These are phyloP conservation scores for Brachypalpus laphriformis DNA, from an alignment of 2,888 invertebrate genomes.

Conservation along the genomic window DNA sequence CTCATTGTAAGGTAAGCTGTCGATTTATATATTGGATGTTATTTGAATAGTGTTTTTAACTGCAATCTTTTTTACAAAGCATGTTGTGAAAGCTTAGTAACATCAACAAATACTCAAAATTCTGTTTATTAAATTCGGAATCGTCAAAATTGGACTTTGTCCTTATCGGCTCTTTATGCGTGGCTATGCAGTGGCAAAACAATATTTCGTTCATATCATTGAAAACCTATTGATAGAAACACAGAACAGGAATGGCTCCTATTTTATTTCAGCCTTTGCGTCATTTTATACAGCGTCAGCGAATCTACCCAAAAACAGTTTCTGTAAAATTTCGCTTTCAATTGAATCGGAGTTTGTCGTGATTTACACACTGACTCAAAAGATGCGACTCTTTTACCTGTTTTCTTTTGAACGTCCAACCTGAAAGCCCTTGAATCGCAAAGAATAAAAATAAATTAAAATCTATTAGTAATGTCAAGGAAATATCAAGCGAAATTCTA, in stretches of 20 bases:
- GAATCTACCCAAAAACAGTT: too few relatives aligned
- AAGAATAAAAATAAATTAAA: too few relatives aligned
- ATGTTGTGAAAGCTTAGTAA: background rate
- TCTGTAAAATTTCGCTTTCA: too few relatives aligned
- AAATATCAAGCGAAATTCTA: too few relatives aligned
- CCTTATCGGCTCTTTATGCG: background rate
- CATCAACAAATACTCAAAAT: background rate
- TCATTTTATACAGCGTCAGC: background rate
- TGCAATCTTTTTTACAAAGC: background rate
- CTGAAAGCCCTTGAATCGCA: too few relatives aligned
- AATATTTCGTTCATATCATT: background rate
- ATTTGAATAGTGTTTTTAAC: background rate
- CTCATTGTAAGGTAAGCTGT: constrained; percentile 89
- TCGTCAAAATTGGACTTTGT: background rate
- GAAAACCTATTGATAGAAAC: background rate
- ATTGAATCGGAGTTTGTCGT: too few relatives aligned
- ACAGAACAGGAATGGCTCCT: background rate
- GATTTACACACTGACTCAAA: too few relatives aligned
- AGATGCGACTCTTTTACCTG: too few relatives aligned
- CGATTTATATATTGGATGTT: background rate
- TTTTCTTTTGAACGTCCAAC: too few relatives aligned
- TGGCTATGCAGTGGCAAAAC: background rate
- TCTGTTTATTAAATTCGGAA: background rate
- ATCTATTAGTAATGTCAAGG: too few relatives aligned
- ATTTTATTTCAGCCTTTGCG: background rate